Evolutionary conservation across 2,888 invertebrate species (phyloP).

Genomic region (Phragmatobia fuliginosa): DNA sequence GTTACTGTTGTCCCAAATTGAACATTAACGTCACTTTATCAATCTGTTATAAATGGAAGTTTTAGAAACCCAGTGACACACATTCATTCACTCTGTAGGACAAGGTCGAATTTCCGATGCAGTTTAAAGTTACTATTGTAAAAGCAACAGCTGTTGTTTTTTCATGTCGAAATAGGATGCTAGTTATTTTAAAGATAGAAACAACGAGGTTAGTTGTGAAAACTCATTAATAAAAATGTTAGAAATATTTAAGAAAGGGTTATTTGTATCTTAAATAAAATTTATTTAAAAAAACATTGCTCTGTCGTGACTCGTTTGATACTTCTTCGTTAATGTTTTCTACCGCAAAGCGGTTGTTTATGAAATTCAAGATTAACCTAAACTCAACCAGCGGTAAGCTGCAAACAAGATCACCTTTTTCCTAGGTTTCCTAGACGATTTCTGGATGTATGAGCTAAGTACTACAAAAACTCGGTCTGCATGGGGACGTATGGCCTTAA

Average conservation of each 20-base stretch:
- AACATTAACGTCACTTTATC: neutral
- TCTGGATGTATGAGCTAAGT: too few relatives aligned
- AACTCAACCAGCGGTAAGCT: too few relatives aligned
- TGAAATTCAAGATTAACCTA: neutral
- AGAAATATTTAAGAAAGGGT: neutral
- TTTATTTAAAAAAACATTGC: too few relatives aligned
- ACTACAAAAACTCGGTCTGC: too few relatives aligned
- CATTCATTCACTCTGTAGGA: conserved; percentile 11
- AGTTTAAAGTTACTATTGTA: conserved; percentile 1
- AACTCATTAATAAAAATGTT: neutral
- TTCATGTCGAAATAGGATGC: neutral
- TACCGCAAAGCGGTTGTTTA: neutral
- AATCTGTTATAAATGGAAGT: neutral
- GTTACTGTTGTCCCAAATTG: neutral
- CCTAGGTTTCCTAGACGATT: too few relatives aligned
- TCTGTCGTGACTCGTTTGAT: neutral
- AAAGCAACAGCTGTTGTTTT: conserved; percentile 4
- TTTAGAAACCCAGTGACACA: conserved; percentile 8
- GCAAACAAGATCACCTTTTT: too few relatives aligned
- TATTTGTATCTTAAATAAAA: neutral
- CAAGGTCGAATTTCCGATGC: conserved; percentile 13
- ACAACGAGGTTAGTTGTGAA: neutral
- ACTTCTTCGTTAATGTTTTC: neutral
- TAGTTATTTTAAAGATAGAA: neutral
- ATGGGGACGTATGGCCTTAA: too few relatives aligned